Base-by-base conservation (phyloP, 2,888 invertebrate species). In the Diarsia dahlii region DNA sequence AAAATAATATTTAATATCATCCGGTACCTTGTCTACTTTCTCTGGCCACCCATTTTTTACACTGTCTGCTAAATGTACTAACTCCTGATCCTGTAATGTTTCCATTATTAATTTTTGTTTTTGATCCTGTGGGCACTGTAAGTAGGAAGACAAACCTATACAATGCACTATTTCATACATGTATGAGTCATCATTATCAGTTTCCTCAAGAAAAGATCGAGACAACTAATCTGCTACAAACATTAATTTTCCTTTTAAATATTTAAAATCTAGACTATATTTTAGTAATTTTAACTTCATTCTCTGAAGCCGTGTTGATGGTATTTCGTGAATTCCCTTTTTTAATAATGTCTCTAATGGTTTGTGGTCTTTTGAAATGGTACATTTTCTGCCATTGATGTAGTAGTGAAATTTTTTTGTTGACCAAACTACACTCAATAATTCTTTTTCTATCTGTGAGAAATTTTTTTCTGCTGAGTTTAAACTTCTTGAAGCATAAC, bases 381-480 rank as follows among this genome's bases (percentile, higher is more conserved):
- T 28, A 58, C 8, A 58, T 23, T 58, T 58, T 58, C 15, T 28
- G 3, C 58, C 58, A 58, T 81, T 81, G 18, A 78, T 74, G 46
- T 45, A 77, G 63, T 64, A 64, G 2, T 54, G 71, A 15, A 65
- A 56, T 1, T 80, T 91, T 91, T 74, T 88, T 81, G 87, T 88
- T 8, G 90, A 89, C 80, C 90, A 91, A 6, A 88, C 87, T 18
- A 91, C 89, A 46, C 91, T 91, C 65, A 93, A 81, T 5, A 91
- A 74, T 81, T 94, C 91, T 78, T 93, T 93, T 84, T 94, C 92
- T 12, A 94, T 92, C 85, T 94, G 92, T 12, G 91, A 84, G 9
- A 74, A 71, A n/a, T 23, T 56, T 54, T 64, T 52, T 4, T 74
- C 78, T 15, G 78, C 4, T 2, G 12, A 13, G 60, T 78, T 83